Base-by-base conservation (phyloP, 2,888 invertebrate species). In the Psococerastis gibbosa region DNA sequence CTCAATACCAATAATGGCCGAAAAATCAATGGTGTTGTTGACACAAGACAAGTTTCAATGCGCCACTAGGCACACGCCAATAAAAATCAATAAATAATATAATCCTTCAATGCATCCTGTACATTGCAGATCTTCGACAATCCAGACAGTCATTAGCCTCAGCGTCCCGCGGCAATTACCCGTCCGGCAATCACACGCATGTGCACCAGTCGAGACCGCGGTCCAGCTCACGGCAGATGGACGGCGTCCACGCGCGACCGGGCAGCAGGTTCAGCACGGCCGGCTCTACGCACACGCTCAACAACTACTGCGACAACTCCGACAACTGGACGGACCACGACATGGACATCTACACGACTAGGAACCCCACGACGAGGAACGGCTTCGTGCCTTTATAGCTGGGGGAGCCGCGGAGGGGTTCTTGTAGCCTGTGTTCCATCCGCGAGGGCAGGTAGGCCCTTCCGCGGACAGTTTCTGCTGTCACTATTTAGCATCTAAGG, bases 321-420 rank as follows among this genome's bases (percentile, higher is more conserved):
- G 84, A 85, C 60, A 82, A 82, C 61, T 91, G 89, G 89, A 88
- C 89, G 53, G 89, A 89, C 63, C 88, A 89, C 61, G 89, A 89
- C 59, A 87, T 89, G 82, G 89, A 89, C 55, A 88, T 89, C 56
- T 89, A 91, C 64, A 87, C 88, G 78, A 82, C 88, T 47, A 74
- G 88, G 56, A 88, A 89, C 66, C 83, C 85, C 48, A 85, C 84
- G 41, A 78, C 84, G 45, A 72, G 84, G 55, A 79, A 82, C 58
- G 84, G 84, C 50, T 66, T 85, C 56, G 84, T 84, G 59, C 85
- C 83, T 50, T 75, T 83, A 68, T 83, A 73, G 67, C 65, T 43
- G 35, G 16, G 20, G 31, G 15, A 34, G 22, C 11, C 20, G n/a
- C 15, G 18, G n/a, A 43, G 22, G 16, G 20, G 20, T 16, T 22